Base-by-base conservation (phyloP, 2,888 invertebrate genomes). In the Blera fallax region DNA sequence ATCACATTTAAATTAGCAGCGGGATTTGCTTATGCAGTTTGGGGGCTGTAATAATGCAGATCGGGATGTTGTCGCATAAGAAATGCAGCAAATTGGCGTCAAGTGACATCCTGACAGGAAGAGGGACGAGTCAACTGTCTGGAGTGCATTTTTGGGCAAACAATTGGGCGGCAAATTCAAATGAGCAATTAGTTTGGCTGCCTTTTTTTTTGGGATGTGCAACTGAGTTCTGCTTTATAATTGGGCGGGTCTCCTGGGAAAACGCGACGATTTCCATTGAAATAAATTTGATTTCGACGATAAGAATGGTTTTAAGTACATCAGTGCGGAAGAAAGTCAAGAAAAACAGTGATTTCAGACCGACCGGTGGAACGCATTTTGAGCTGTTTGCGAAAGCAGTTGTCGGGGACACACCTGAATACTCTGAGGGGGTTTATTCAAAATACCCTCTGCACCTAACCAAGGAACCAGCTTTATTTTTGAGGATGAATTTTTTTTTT, bases 1-100 rank as follows among this genome's bases (percentile, higher is more conserved):
- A 64, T 69, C 84, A 74, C 72, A 85, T 85, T 85, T 85, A 85
- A 85, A 85, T 85, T 80, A 85, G 85, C 80, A 40, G 16, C 43
- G 85, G 67, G 85, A 76, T 80, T 85, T 80, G 80, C 32, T 85
- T 76, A 74, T 79, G 69, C 74, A 45, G 37, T 37, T 54, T 0
- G 6, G n/a, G 3, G 16, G 60, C 21, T 29, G 34, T 73, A 72
- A 69, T 77, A 43, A 45, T 45, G 72, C 40, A 40, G 65, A 43
- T 60, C 18, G 11, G 43, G 48, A 52, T 24, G 52, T 56, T 60
- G 64, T 56, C 29, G 14, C 37, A 16, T 24, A 58, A 43, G 32
- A 77, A 32, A 43, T 70, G 52, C 65, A 40, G 52, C 48, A 78
- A 83, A 69, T 84, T 79, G 79, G 48, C 73, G 65, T 78, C 73